These are phyloP conservation scores for Hemiprocne comata DNA, from an alignment of 2,113 vertebrate genomes.

Conservation along the genomic window DNA sequence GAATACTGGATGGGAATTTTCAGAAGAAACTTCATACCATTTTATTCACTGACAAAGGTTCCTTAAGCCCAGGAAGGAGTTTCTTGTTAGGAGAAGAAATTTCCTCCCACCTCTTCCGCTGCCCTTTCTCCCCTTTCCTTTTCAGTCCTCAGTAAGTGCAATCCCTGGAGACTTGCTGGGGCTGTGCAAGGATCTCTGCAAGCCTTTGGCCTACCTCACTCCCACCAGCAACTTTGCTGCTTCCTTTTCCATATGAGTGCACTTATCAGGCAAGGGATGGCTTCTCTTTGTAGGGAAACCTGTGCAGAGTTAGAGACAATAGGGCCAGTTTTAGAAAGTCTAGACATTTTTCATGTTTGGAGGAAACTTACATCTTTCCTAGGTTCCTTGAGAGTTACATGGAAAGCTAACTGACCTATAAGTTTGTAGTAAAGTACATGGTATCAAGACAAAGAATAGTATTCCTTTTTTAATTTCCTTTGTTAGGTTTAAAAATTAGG, in stretches of 20 bases:
- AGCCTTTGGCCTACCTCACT: slow-evolving; percentile 7
- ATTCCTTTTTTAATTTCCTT: not conserved
- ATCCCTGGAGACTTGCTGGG: not conserved
- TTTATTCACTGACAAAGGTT: not conserved
- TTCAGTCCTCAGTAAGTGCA: not conserved
- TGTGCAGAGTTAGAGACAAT: not conserved
- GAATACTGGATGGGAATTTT: not conserved
- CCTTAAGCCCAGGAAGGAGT: slow-evolving; percentile 13
- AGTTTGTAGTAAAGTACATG: not conserved
- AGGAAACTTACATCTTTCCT: not conserved
- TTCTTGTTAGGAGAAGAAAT: slow-evolving; percentile 29
- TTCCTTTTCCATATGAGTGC: not conserved
- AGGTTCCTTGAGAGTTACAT: not conserved
- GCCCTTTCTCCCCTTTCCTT: slow-evolving; percentile 36
- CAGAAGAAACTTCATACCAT: not conserved
- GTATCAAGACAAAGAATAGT: not conserved
- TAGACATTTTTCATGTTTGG: not conserved
- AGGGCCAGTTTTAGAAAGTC: not conserved
- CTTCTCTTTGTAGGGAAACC: not conserved
- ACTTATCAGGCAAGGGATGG: not conserved
- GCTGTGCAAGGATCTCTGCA: not conserved
- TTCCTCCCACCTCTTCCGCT: slow-evolving; percentile 30
- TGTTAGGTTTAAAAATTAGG: not conserved
- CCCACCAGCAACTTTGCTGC: not conserved
- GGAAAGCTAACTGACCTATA: not conserved